These are phyloP conservation scores for Netta rufina DNA, from an alignment of 2,797 vertebrate species.

Conservation along the genomic window DNA sequence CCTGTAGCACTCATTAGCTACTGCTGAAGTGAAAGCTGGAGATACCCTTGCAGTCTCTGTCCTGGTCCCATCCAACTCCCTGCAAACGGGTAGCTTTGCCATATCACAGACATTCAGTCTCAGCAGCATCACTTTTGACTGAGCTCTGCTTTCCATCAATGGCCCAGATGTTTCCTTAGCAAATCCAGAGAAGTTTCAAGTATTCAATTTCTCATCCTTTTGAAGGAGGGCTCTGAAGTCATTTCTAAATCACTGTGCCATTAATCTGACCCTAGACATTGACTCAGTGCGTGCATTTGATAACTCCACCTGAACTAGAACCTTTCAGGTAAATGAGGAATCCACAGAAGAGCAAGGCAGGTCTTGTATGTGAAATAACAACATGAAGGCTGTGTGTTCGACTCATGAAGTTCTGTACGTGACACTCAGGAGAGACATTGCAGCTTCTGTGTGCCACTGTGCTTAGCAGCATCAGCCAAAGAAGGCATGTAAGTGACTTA, in stretches of 20 bases:
- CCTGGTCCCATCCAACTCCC: background rate
- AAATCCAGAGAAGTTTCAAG: background rate
- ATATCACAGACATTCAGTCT: rapidly evolving
- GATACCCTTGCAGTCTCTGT: rapidly evolving
- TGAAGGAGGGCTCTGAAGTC: background rate
- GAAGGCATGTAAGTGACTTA: background rate
- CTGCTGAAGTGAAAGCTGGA: background rate
- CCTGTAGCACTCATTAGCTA: background rate
- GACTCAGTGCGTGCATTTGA: background rate
- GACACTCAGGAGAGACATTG: background rate
- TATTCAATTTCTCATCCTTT: background rate
- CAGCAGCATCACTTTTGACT: background rate
- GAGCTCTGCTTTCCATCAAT: background rate
- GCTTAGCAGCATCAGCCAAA: conserved; percentile 35
- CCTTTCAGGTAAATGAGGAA: background rate
- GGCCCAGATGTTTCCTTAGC: background rate
- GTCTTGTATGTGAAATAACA: conserved; percentile 8
- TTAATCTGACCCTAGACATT: background rate
- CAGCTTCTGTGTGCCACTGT: background rate
- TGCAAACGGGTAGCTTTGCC: background rate
- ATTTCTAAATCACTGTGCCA: background rate
- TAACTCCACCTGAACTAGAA: background rate
- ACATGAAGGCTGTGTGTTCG: background rate
- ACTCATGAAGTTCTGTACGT: conserved; percentile 16
- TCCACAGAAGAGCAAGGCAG: background rate